Evolutionary conservation across 64 coral and sea anemone genomes (phyloP), one percentile per base, ranked within the genome.

Genomic region (Orbicella faveolata): DNA sequence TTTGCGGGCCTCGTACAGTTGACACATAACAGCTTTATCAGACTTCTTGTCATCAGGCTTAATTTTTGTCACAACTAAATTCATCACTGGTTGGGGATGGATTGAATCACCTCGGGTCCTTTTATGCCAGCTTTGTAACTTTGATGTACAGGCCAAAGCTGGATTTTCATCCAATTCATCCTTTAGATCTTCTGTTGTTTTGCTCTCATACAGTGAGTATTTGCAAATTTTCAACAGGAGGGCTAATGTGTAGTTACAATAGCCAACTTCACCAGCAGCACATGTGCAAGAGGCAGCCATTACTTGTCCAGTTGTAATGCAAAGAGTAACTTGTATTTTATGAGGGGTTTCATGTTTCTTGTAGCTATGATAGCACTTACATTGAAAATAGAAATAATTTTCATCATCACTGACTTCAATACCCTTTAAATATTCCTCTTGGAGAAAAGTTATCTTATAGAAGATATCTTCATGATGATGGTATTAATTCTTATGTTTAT

Each of bases 351-450:
- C 92, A 76, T 63, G 80, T 75, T 93, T 93, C 74, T 81, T 93
- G 62, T 73, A 93, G 51, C 76, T 81, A 66, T 93, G 84, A 75
- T 88, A 88, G 34, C 87, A 93, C 25, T 84, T 64, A 35, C 92
- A 93, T 53, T 76, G 48, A 75, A 89, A 94, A 66, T 85, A 94
- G 44, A 86, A 94, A 52, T 79, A 79, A 15, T 51, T 19, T 62
- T 89, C 73, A 72, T 89, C 74, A 85, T 75, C 76, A 35, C 34
- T 34, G 51, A 36, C 73, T 86, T 94, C 72, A 68, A 93, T 89
- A 73, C 77, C 52, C 35, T 93, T 88, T 52, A 93, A 75, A 74
- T 93, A 82, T 75, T 93, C 86, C 53, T 93, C 92, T 75, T 93
- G 76, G 14, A 89, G 76, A 88, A 88, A 93, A 4, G 87, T 93